Conservation (phyloP, 2,113 vertebrate species). For the Nyctibius bracteatus region DNA sequence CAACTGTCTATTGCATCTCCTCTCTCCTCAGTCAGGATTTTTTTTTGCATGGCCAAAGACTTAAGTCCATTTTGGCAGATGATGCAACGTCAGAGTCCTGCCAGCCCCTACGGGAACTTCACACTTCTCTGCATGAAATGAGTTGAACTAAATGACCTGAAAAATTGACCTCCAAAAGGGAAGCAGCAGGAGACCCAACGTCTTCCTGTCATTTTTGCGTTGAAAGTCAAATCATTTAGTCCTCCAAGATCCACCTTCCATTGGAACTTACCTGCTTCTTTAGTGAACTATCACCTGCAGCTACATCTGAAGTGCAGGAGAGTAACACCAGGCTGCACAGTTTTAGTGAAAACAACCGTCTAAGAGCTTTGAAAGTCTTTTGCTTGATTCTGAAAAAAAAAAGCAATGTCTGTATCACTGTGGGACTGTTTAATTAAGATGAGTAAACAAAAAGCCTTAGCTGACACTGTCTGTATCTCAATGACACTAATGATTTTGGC, state of each 20-base stretch:
- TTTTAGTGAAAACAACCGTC: not conserved
- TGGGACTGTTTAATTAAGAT: not conserved
- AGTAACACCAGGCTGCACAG: not conserved
- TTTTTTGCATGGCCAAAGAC: not conserved
- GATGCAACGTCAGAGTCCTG: not conserved
- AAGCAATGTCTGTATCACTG: not conserved
- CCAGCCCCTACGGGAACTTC: not conserved
- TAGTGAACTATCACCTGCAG: not conserved
- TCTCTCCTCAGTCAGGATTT: not conserved
- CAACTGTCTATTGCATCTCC: not conserved
- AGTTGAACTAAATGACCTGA: not conserved
- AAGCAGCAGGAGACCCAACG: not conserved
- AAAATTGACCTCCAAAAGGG: not conserved
- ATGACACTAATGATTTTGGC: not conserved
- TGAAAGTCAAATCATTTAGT: not conserved
- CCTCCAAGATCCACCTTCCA: not conserved
- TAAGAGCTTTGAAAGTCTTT: not conserved
- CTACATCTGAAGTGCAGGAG: not conserved
- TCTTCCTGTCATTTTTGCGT: not conserved
- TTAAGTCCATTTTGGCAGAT: not conserved
- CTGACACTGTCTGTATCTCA: not conserved
- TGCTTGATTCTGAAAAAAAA: not conserved
- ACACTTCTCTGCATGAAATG: not conserved
- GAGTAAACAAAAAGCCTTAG: not conserved
- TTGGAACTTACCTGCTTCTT: conserved; percentile 43